Evolutionary conservation across 1,140 invertebrate species (phyloP), one percentile per base, ranked within the genome.

Genomic region (Achatina immaculata): DNA sequence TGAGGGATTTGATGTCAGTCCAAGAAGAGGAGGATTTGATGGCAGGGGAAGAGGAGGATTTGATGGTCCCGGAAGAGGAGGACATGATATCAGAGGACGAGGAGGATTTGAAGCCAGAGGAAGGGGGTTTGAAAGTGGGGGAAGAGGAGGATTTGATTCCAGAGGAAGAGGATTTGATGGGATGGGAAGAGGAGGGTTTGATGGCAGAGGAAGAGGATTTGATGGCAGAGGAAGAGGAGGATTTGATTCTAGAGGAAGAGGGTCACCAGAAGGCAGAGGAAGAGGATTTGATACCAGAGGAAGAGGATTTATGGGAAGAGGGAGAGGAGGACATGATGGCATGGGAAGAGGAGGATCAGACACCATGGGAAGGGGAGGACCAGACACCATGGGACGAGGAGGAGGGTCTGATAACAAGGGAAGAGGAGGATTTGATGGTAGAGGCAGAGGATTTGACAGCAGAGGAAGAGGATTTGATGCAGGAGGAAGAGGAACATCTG

Each of bases 211-310:
- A 42, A 68, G 78, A 55, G 78, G 36, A 16, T 36, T 28, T 62
- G 48, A 45, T 48, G 36, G 45, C 19, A 34, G 74, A n/a, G 36
- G 74, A 40, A 19, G 48, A 38, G 74, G 74, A 55, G 72, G 72
- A 11, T 73, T 51, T 73, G 71, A 73, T 21, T 31, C 11, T 31
- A 43, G 42, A 51, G 58, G 58, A 31, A 28, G 58, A 34, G 58
- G 58, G 4, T n/a, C 4, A 0, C 9, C 21, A 0, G 58, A 62
- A 31, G 31, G 28, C 42, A 73, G 2, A 34, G 71, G 43, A 21
- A 31, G 24, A 24, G 68, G 28, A 4, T 55, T 55, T 55, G 75
- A 31, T n/a, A 40, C 36, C 14, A 43, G 58, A 1, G 43, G 76
- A 43, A 43, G 74, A 9, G 48, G 7, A 6, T 55, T 55, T 21